Evolutionary conservation across 2,888 invertebrate genomes (phyloP), one percentile per base, ranked within the genome.

Genomic region (Diaphora mendica): DNA sequence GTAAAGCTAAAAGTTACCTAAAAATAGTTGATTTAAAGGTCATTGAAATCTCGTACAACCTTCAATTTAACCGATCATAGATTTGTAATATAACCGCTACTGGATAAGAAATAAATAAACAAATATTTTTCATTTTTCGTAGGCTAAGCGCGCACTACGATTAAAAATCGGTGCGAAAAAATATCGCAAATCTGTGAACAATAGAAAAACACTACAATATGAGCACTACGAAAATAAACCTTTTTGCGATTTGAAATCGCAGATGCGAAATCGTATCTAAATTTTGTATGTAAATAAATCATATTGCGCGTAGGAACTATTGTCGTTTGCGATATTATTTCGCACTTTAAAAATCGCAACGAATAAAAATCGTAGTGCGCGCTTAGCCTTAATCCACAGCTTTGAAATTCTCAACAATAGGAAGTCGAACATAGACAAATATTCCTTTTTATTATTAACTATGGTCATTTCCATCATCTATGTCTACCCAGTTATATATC

Each of bases 381-480:
- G n/a, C n/a, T n/a, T n/a, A n/a, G n/a, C n/a, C n/a, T n/a, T n/a
- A 67, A 76, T 71, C 68, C 62, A 68, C 51, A 55, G 70, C 17
- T 66, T 51, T 71, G 75, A 64, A 70, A 71, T 68, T 77, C 11
- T 78, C 82, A 77, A 85, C 80, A 85, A 74, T 71, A 85, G 85
- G 85, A 84, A 85, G 82, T 77, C 44, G 73, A 77, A 68, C 35
- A 71, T 39, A 82, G 73, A 78, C 73, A 82, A 79, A 77, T 64
- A 51, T 62, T n/a, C 39, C 69, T n/a, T 33, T 67, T 44, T 67
- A 67, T 67, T 20, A 48, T 33, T 48, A 33, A 67, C 48, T 13
- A 30, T 30, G 7, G 8, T 15, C 44, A 44, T 67, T 67, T 48
- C 48, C 48, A 48, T 67, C 48, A 48, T 48, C 20, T 67, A 48